Percentiles rank a stretch among this genome's conserved stretches.
These are phyloP conservation scores for Cryptocheilus praepositus DNA, from an alignment of 2,888 invertebrate species.

Conservation along the genomic window DNA sequence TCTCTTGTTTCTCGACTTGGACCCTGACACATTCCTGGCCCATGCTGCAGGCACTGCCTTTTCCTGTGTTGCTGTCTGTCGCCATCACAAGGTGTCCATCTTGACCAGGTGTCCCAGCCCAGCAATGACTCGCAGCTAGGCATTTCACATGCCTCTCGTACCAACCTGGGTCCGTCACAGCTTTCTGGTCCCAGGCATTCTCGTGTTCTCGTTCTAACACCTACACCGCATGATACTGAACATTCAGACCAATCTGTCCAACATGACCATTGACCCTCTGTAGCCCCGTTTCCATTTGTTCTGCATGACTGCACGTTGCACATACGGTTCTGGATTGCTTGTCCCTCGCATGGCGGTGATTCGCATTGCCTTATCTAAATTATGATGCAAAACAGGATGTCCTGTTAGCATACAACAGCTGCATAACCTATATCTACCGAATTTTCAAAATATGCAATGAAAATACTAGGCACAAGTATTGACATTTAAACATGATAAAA, in stretches of 20 bases:
- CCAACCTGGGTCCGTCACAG: slow-evolving; percentile 81
- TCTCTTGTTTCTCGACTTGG: slow-evolving; percentile 81
- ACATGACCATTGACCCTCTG: slow-evolving; percentile 84
- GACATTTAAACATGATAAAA: too few species aligned
- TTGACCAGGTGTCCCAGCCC: slow-evolving; percentile 86
- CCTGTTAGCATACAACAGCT: not conserved
- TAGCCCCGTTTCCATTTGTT: not conserved
- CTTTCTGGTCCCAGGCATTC: slow-evolving; percentile 77
- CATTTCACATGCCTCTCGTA: slow-evolving; percentile 83
- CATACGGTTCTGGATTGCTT: slow-evolving; percentile 78
- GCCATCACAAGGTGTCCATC: slow-evolving; percentile 82
- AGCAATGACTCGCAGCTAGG: slow-evolving; percentile 82
- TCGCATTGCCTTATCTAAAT: slow-evolving; percentile 76
- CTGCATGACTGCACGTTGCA: slow-evolving; percentile 86
- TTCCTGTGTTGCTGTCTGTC: slow-evolving; percentile 83
- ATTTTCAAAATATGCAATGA: too few species aligned
- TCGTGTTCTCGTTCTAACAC: slow-evolving; percentile 82
- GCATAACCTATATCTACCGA: too few species aligned
- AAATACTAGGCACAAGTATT: too few species aligned
- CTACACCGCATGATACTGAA: slow-evolving; percentile 84
- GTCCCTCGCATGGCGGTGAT: slow-evolving; percentile 77
- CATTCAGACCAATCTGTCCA: slow-evolving; percentile 92
- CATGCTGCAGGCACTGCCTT: slow-evolving; percentile 80
- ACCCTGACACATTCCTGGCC: slow-evolving; percentile 82
- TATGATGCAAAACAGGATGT: not conserved